These are phyloP conservation scores for Eupeodes luniger DNA, from an alignment of 2,888 invertebrate genomes.

Conservation along the genomic window DNA sequence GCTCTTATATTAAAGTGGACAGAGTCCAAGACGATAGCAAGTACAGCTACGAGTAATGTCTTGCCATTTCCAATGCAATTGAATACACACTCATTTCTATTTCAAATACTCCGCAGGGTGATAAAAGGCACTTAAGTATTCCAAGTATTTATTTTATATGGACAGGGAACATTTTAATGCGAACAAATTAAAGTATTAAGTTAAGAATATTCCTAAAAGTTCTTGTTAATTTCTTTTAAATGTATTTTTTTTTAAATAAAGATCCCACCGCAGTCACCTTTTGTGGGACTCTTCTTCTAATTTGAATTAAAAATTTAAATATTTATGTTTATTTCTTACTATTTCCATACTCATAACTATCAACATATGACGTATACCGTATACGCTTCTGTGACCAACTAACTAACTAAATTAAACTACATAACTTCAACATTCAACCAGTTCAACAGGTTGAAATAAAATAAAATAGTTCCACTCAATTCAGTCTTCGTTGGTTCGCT, in stretches of 20 bases:
- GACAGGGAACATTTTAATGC: no score
- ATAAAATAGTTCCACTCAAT: constrained; percentile 24
- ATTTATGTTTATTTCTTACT: background rate
- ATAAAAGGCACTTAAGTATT: no score
- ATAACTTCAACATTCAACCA: constrained; percentile 22
- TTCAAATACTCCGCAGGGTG: no score
- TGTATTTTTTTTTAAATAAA: background rate
- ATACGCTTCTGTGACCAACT: constrained; percentile 24
- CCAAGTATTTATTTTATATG: no score
- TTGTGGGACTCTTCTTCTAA: background rate
- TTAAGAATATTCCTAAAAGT: no score
- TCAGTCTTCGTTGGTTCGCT: constrained; percentile 28
- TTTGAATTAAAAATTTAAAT: constrained; percentile 2
- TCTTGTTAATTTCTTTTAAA: no score
- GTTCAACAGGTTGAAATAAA: constrained; percentile 38
- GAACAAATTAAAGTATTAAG: no score
- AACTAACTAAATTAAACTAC: constrained; percentile 2
- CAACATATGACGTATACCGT: constrained; percentile 7
- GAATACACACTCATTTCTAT: no score
- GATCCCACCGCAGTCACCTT: background rate
- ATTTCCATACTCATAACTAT: constrained; percentile 4
- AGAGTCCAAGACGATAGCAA: no score
- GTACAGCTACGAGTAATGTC: no score
- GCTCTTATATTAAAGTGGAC: no score
- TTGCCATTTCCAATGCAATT: no score